Base-by-base conservation (phyloP, 2,113 vertebrate species). In the Paedocypris sp. region DNA sequence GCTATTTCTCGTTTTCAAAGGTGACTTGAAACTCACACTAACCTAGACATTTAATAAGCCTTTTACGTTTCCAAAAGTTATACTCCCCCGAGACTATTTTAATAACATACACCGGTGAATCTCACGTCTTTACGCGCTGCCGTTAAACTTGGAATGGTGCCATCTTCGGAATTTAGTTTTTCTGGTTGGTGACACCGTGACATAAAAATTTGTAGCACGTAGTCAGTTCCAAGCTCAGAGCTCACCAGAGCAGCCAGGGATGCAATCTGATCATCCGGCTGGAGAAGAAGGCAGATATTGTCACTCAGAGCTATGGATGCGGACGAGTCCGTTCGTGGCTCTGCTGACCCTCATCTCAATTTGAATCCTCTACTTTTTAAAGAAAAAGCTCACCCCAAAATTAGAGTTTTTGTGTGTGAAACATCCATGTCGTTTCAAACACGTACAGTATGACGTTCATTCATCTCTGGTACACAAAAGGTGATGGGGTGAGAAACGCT, bases 201-300 rank as follows among this genome's bases (percentile, higher is more conserved):
- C 61, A 64, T 54, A 53, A 47, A 54, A 38, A 64, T 56, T 49
- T 46, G 22, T 36, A 33, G 51, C 61, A 64, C 61, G 61, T 54
- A 47, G 53, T 32, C 53, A 32, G 38, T 58, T 58, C 19, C 53
- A 43, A 42, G 39, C 53, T 43, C 53, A 42, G 53, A 57, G 53
- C 12, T 11, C 36, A 31, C 13, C 39, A 13, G 53, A 58, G 53
- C 39, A 43, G 53, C 26, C 53, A 45, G 49, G 29, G 15, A 38
- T 35, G 61, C 41, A 46, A 53, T 54, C 53, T 58, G 53, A 58
- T 32, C 53, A 58, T 58, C 39, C 53, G 32, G 16, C 32, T 36
- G 53, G 53, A 58, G 26, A 43, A 12, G 22, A 16, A 10, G 11
- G 15, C 15, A 22, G 31, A 36, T 20, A 39, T 39, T 23, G 41